phyloP scores from a whole-genome alignment of 53 echinoderm and acorn worm genomes.

The Temnopleurus reevesii region DNA sequence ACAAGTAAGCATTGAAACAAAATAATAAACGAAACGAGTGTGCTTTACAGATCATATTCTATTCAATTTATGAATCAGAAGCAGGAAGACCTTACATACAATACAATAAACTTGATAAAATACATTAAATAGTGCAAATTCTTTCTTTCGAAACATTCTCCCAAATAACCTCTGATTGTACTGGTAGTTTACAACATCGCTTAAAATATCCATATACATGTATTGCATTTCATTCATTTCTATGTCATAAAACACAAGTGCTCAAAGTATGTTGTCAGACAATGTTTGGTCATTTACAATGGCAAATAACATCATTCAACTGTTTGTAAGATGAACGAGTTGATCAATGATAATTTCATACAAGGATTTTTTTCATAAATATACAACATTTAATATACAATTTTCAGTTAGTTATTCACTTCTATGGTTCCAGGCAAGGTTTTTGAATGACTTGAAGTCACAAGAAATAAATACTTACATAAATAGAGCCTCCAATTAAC shows the following conservation, averaged over 20 bases:
- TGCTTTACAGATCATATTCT: conserved; percentile 12
- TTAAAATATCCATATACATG: not conserved
- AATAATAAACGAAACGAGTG: too few species aligned
- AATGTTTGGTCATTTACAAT: too few species aligned
- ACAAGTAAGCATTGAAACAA: not conserved
- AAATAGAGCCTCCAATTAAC: too few species aligned
- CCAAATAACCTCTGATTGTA: not conserved
- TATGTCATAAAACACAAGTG: not conserved
- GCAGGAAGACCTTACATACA: conserved; percentile 1
- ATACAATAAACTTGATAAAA: not conserved
- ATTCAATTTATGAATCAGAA: not conserved
- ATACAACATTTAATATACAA: not conserved
- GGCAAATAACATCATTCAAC: not conserved
- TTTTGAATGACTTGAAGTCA: not conserved
- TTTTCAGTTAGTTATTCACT: not conserved
- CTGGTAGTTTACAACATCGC: not conserved
- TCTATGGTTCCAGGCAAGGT: not conserved
- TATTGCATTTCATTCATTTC: not conserved
- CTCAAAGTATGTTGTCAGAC: not conserved
- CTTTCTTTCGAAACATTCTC: not conserved
- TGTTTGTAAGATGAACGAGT: not conserved
- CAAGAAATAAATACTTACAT: too few species aligned
- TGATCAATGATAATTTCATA: not conserved
- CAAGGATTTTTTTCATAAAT: not conserved
- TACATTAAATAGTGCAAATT: not conserved